Conservation (phyloP, 92 coral and sea anemone species). For the Galaxea fascicularis region DNA sequence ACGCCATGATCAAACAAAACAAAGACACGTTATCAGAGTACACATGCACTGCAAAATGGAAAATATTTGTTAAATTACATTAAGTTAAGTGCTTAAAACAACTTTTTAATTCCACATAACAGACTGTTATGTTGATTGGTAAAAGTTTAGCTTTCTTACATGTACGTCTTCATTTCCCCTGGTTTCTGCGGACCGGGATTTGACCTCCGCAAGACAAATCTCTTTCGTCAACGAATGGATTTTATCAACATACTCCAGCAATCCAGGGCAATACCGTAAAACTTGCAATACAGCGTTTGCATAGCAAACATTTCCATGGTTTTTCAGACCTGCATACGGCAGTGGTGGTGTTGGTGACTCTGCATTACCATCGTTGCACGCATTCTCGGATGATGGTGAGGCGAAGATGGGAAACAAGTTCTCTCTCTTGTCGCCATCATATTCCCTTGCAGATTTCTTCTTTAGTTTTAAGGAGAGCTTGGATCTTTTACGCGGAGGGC, state of each 20-base stretch:
- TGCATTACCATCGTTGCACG: slow-evolving; percentile 37
- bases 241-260: slow-evolving; percentile 66
- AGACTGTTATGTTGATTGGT: too few relatives aligned
- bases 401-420: slow-evolving; percentile 66
- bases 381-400: slow-evolving; percentile 54
- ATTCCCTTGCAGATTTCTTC: slow-evolving; percentile 64
- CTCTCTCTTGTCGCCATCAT: slow-evolving; percentile 37
- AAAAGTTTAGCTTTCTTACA: too few relatives aligned
- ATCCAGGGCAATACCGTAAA: slow-evolving; percentile 89
- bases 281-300: slow-evolving; percentile 98
- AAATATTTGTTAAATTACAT: too few relatives aligned
- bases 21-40: too few relatives aligned
- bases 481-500: slow-evolving; percentile 91
- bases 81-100: too few relatives aligned
- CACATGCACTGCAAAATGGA: too few relatives aligned
- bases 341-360: slow-evolving; percentile 74
- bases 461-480: slow-evolving; percentile 87
- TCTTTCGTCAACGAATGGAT: slow-evolving; percentile 47
- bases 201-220: slow-evolving; percentile 6
- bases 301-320: slow-evolving; percentile 90
- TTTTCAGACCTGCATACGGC: slow-evolving; percentile 81
- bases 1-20: background rate
- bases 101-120: too few relatives aligned
- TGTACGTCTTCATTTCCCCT: background rate
- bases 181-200: background rate